Base-by-base conservation (phyloP, 2,888 invertebrate genomes). In the Hirtodrosophila duncani region DNA sequence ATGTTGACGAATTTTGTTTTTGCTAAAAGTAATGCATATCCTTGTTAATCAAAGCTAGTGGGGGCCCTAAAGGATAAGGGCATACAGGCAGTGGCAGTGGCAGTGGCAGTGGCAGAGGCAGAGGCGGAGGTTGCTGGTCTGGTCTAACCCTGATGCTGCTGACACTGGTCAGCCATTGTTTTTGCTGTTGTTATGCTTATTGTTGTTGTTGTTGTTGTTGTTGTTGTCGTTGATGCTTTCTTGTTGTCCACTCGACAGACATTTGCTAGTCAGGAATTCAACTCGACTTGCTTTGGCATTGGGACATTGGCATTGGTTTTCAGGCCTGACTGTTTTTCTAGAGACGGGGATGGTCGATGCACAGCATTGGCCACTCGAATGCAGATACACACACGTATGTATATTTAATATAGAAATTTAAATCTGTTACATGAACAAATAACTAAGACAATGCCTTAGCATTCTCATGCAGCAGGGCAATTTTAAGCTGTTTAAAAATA, bases 11-110 rank as follows among this genome's bases (percentile, higher is more conserved):
- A 59, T 69, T 65, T 67, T n/a, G n/a, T n/a, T 77, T 72, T 67
- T 77, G 69, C 63, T n/a, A 69, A 69, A 75, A 75, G 72, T 77
- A 80, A 75, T 80, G 80, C 70, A 80, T 75, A 80, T 77, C 80
- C 80, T 72, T 67, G 74, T 63, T 80, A 80, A 77, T 78, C 80
- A 80, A 69, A 72, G 57, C 48, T 36, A 34, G 23, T 31, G 39
- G 41, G 14, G 45, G 23, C 13, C 45, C 9, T 3, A 1, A 14
- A 10, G 7, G 21, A 4, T 7, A 11, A 3, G n/a, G 3, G 8
- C 13, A 3, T 1, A 3, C 4, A 18, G 1, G 3, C 9, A 3
- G 2, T 18, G 0, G n/a, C n/a, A 6, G 1, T 2, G 20, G 18
- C 7, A 18, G 14, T 3, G 14, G 1, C 5, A 10, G 8, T 1